Conservation (phyloP, 2,888 invertebrate genomes). For the Incurvaria masculella region DNA sequence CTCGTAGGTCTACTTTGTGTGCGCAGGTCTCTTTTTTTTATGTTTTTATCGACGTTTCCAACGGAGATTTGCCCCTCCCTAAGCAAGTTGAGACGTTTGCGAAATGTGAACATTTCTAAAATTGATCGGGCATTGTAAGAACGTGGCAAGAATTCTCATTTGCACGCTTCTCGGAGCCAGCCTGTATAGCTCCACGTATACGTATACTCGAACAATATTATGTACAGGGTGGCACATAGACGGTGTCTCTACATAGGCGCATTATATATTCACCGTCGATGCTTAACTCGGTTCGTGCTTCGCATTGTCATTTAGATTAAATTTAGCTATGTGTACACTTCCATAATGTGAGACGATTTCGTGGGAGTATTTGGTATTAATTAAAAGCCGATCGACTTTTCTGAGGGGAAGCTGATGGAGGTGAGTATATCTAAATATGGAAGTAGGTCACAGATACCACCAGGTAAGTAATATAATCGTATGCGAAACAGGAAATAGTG, state of each 20-base stretch:
- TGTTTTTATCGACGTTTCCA: too few species aligned
- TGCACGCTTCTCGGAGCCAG: conserved; percentile 14
- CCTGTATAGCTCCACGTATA: background rate
- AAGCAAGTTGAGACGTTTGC: conserved; percentile 52
- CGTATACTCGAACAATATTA: background rate
- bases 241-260: too few species aligned
- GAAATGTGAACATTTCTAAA: conserved; percentile 55
- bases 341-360: background rate
- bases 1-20: too few species aligned
- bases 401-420: too few species aligned
- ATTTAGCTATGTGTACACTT: background rate
- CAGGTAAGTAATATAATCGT: too few species aligned
- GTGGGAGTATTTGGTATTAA: background rate
- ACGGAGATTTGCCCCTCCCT: background rate
- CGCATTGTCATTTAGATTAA: background rate
- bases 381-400: too few species aligned
- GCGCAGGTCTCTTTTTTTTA: too few species aligned
- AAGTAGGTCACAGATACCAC: too few species aligned
- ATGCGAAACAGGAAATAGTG: too few species aligned
- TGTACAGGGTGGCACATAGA: background rate
- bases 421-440: too few species aligned
- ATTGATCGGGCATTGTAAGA: conserved; percentile 41
- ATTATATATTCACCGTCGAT: background rate
- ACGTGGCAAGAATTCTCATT: conserved; percentile 40
- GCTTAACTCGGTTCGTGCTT: too few species aligned